Percentiles rank a stretch among this genome's conserved stretches.
Conservation (phyloP, 2,888 invertebrate genomes). For the Macrosiphum euphorbiae region DNA sequence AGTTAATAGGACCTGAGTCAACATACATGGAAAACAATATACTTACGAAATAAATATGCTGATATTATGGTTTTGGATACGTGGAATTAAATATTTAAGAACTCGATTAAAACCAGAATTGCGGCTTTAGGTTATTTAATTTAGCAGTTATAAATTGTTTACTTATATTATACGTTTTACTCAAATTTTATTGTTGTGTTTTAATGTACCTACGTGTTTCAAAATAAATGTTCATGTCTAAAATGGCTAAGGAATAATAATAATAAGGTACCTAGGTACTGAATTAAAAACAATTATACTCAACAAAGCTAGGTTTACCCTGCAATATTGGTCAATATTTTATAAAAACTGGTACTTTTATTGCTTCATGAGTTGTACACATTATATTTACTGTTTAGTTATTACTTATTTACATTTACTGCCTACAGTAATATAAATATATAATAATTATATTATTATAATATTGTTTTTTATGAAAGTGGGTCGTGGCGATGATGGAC, state of each 20-base stretch:
- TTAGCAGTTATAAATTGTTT: constrained; percentile 12
- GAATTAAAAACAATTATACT: not conserved
- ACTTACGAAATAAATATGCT: constrained; percentile 27
- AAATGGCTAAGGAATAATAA: not conserved
- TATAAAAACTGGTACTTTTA: not conserved
- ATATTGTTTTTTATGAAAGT: no score
- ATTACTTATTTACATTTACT: no score
- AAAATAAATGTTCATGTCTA: not conserved
- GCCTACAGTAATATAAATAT: no score
- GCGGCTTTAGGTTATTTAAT: constrained; percentile 12
- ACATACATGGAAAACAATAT: constrained; percentile 18
- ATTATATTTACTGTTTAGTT: not conserved
- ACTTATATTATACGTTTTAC: not conserved
- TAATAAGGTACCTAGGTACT: not conserved
- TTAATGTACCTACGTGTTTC: not conserved
- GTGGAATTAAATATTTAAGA: constrained; percentile 41
- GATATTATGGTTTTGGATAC: constrained; percentile 2
- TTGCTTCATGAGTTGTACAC: not conserved
- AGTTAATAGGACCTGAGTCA: not conserved
- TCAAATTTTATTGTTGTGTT: not conserved
- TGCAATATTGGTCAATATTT: not conserved
- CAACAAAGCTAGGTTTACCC: not conserved
- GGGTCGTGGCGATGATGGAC: no score
- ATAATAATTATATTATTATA: no score
- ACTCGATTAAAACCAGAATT: constrained; percentile 21